These are phyloP conservation scores for Psophia crepitans DNA, from an alignment of 2,113 vertebrate species.

Conservation along the genomic window DNA sequence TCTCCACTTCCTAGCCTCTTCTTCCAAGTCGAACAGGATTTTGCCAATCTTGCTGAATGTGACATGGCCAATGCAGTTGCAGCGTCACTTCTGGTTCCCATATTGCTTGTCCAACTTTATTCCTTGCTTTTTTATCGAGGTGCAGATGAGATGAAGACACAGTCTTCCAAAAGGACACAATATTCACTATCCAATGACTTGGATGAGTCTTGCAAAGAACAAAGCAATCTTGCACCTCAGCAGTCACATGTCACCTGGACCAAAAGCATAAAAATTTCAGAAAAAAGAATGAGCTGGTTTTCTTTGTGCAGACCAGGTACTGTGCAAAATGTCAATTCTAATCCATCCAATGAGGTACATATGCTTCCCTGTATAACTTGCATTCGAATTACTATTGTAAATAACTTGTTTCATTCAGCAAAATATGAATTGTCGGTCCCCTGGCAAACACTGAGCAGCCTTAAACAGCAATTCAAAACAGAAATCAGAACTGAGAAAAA, in stretches of 20 bases:
- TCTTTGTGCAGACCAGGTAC: neutral
- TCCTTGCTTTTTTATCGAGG: neutral
- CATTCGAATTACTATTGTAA: neutral
- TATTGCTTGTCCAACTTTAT: neutral
- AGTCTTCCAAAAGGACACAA: neutral
- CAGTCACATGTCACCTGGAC: neutral
- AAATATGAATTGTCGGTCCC: neutral
- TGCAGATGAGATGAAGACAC: neutral
- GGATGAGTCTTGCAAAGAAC: neutral
- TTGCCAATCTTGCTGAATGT: neutral
- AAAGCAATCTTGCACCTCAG: neutral
- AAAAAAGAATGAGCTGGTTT: neutral
- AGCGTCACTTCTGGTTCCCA: neutral
- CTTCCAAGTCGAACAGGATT: neutral
- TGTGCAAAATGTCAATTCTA: neutral
- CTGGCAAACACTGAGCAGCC: neutral
- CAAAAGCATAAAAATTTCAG: neutral
- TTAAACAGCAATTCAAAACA: neutral
- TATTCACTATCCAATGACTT: neutral
- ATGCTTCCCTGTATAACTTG: neutral
- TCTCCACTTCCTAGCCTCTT: neutral
- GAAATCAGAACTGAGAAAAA: neutral
- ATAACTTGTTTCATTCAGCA: neutral
- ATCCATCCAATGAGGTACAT: neutral
- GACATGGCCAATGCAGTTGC: accelerated